Evolutionary conservation across 2,888 invertebrate genomes (phyloP).

Genomic region (Brachypterus glaber): DNA sequence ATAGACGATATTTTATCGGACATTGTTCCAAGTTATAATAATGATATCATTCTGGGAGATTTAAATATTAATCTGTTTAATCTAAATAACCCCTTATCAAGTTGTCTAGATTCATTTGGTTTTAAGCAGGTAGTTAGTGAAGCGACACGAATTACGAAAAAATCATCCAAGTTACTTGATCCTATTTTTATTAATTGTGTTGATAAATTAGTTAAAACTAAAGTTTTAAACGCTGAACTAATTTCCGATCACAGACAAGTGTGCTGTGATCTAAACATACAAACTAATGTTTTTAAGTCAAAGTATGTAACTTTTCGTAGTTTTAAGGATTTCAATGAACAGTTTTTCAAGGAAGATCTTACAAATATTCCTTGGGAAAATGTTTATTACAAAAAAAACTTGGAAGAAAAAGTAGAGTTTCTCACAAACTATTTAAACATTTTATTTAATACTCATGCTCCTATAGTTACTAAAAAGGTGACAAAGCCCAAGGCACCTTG

Average conservation of each 20-base stretch:
- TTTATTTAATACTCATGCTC: not conserved
- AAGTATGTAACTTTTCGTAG: not conserved
- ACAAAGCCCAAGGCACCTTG: not conserved
- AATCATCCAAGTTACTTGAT: not conserved
- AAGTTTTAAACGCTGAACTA: not conserved
- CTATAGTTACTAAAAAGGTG: not conserved
- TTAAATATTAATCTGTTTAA: not conserved
- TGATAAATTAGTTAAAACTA: not conserved
- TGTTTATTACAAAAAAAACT: not conserved
- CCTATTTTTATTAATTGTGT: not conserved
- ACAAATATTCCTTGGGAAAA: not conserved
- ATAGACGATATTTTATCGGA: no score
- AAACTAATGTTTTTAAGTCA: not conserved
- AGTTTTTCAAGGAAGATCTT: not conserved
- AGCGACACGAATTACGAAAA: not conserved
- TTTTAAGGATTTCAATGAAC: not conserved
- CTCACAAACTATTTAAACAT: not conserved
- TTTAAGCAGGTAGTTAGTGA: not conserved
- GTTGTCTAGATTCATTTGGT: not conserved
- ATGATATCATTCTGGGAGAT: not conserved
- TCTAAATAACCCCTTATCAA: not conserved
- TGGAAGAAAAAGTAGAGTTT: not conserved
- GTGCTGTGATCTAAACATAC: not conserved
- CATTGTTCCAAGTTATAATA: not conserved
- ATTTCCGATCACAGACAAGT: not conserved